Percentiles rank a stretch among this genome's conserved stretches.
Conservation (phyloP, 2,888 invertebrate genomes). For the Sepiola atlantica region DNA sequence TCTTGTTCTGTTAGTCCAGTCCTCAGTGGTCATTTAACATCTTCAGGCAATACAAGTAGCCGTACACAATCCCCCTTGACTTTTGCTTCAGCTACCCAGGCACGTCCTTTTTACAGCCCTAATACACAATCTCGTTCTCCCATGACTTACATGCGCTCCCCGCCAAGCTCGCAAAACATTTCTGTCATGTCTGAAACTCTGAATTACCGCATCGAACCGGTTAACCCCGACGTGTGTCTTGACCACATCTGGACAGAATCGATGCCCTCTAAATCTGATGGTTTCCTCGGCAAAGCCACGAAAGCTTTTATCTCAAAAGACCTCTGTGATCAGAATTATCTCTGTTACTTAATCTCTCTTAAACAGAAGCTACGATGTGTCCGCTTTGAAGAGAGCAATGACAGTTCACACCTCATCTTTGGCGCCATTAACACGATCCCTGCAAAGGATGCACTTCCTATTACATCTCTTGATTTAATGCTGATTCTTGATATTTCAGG, state of each 20-base stretch:
- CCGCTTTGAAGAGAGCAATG: slow-evolving; percentile 75
- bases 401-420: slow-evolving; percentile 82
- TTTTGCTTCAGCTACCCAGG: slow-evolving; percentile 50
- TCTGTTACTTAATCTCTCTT: slow-evolving; percentile 84
- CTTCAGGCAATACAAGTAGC: slow-evolving; percentile 32
- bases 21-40: slow-evolving; percentile 40
- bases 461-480: slow-evolving; percentile 87
- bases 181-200: slow-evolving; percentile 62
- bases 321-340: slow-evolving; percentile 86
- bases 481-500: slow-evolving; percentile 87
- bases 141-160: slow-evolving; percentile 61
- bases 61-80: slow-evolving; percentile 40
- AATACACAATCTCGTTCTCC: slow-evolving; percentile 63
- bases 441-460: slow-evolving; percentile 88
- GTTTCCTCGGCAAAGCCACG: slow-evolving; percentile 78
- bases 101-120: slow-evolving; percentile 57
- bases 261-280: slow-evolving; percentile 67
- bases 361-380: slow-evolving; percentile 80
- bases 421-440: slow-evolving; percentile 83
- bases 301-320: slow-evolving; percentile 90
- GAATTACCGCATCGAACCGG: slow-evolving; percentile 78
- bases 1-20: slow-evolving; percentile 59
- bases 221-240: slow-evolving; percentile 89
- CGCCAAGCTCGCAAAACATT: slow-evolving; percentile 60
- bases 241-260: slow-evolving; percentile 92